Base-by-base conservation (phyloP, 1,140 invertebrate genomes). In the Papilio aristodemus region DNA sequence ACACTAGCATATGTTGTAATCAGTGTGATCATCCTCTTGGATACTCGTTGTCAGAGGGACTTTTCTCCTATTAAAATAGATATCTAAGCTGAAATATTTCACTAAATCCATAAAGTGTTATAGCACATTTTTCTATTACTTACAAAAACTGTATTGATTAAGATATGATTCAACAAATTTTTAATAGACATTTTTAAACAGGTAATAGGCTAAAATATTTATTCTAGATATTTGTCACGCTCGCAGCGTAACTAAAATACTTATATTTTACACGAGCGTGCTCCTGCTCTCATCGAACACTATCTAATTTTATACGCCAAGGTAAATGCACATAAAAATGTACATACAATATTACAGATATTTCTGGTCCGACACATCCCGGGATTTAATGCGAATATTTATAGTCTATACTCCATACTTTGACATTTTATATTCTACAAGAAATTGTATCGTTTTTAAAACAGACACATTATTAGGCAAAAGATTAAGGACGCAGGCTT, bases 271-370 rank as follows among this genome's bases (percentile, higher is more conserved):
- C 68, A 66, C 73, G 60, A 74, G 70, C 74, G 50, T 70, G 38
- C 71, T 71, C 73, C 71, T 66, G 74, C 73, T 74, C 71, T 69
- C 72, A 74, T 85, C 58, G 78, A 79, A 79, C 70, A 69, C 71
- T 76, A 73, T 85, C 83, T 86, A 87, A 85, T 79, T 84, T 84
- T 84, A 77, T 67, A 70, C 75, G 46, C 68, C 85, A 84, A 87
- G 85, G 85, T 75, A 77, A 85, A 71, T 70, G 74, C 78, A 80
- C 73, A 80, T 85, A 84, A 79, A 80, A 78, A 79, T 79, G 81
- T 80, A 75, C 81, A 78, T 77, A 78, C 80, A 83, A 81, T 84
- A 80, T 81, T 76, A 71, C 4, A 75, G 79, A 76, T 86, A 87
- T 85, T 80, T 58, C 82, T 76, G 71, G 79, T 79, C 70, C 66